phyloP scores from a whole-genome alignment of 2,888 invertebrate genomes.

The Rhopalosiphum nymphaeae region DNA sequence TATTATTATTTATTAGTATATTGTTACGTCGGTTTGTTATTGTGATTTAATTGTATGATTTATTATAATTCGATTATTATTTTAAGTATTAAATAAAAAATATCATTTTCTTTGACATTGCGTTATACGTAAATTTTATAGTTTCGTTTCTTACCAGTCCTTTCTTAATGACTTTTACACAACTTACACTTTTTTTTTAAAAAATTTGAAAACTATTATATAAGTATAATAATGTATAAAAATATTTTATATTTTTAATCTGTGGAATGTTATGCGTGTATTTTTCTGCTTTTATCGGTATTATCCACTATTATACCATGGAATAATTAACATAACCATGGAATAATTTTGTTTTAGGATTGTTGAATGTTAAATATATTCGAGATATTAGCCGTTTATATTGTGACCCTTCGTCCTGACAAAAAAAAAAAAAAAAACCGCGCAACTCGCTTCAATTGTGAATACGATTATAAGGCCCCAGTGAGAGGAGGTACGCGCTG shows the following conservation, averaged over 20 bases:
- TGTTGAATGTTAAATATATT: slow-evolving; percentile 43
- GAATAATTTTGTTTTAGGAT: slow-evolving; percentile 5
- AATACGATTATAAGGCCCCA: slow-evolving; percentile 50
- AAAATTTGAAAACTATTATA: not conserved
- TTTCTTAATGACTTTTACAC: not conserved
- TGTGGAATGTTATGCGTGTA: not conserved
- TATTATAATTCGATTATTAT: slow-evolving; percentile 51
- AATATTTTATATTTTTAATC: not conserved
- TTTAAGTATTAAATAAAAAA: slow-evolving; percentile 27
- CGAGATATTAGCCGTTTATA: slow-evolving; percentile 26
- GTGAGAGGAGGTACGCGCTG: slow-evolving; percentile 10
- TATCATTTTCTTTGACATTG: slow-evolving; percentile 34
- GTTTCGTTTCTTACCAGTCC: not conserved
- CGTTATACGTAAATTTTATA: not conserved
- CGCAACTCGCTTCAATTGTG: slow-evolving; percentile 44
- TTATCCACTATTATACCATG: not conserved
- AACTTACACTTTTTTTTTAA: not conserved
- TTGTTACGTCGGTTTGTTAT: slow-evolving; percentile 44
- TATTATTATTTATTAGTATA: slow-evolving; percentile 30
- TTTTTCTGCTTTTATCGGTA: not conserved
- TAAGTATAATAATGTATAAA: not conserved
- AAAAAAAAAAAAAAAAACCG: slow-evolving; percentile 40
- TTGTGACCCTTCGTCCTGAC: slow-evolving; percentile 52
- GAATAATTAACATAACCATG: too few species aligned
- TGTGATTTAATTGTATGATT: slow-evolving; percentile 57